Evolutionary conservation across 2,888 invertebrate species (phyloP), one percentile per base, ranked within the genome.

Genomic region (Reticulitermes lucifugus): DNA sequence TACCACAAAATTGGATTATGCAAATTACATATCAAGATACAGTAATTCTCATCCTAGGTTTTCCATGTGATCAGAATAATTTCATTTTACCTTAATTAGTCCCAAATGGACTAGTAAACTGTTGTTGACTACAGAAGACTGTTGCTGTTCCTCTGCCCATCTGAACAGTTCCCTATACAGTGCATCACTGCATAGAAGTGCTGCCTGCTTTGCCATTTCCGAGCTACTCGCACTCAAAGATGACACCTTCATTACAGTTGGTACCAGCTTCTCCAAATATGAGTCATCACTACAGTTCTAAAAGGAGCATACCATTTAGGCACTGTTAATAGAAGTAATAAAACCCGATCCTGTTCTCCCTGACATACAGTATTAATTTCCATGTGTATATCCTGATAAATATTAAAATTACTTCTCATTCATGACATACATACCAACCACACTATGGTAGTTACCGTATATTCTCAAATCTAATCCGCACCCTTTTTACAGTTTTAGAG

Each of bases 61-160:
- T 12, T 12, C 12, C 10, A 46, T 46, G 9, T 12, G 12, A 5
- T 12, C 55, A 18, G 2, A 18, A 55, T 55, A 4, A 18, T 22
- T 65, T 12, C 1, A 25, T 41, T 46, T 85, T 90, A 96, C 96
- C 93, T 96, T 96, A 71, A 96, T 93, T 6, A 96, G 91, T 0
- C 94, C 95, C 22, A 96, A 90, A 82, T 94, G 93, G 0, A 94
- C 92, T 35, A 96, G 91, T 88, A 96, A 89, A 9, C 92, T 90
- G 89, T 96, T 96, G 59, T 94, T 94, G 9, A 95, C 90, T 29
- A 92, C 88, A 87, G 94, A 92, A 10, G 92, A 89, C 86, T 92
- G 90, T 43, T 93, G 90, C 25, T 91, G 90, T 71, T 92, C 90
- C 85, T 88, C 88, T 1, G 93, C 92, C 88, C 92, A 90, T 9